Conservation (phyloP, 2,113 vertebrate species). For the Chaenocephalus aceratus region DNA sequence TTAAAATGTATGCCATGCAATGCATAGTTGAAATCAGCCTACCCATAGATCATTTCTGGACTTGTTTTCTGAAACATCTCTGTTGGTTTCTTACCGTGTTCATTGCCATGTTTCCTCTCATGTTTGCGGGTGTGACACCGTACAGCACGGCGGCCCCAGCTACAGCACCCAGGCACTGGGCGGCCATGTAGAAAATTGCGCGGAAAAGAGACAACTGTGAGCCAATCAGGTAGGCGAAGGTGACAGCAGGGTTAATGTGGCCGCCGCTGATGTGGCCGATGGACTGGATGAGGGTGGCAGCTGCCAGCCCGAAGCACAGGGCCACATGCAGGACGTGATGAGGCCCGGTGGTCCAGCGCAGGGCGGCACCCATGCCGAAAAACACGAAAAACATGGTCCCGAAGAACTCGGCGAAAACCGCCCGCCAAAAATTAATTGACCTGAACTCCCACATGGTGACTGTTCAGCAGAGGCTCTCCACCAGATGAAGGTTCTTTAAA, state of each 20-base stretch:
- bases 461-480: conserved; percentile 47
- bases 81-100: conserved; percentile 85
- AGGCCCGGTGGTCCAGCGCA: conserved; percentile 90
- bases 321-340: conserved; percentile 89
- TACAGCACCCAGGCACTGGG: conserved; percentile 92
- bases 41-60: not conserved
- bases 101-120: conserved; percentile 92
- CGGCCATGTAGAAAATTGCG: conserved; percentile 90
- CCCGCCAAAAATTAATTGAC: conserved; percentile 95
- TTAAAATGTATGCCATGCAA: not conserved
- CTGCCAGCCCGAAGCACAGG: conserved; percentile 91
- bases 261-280: conserved; percentile 94
- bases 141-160: conserved; percentile 92
- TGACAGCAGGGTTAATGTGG: conserved; percentile 94
- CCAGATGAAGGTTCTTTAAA: conserved; percentile 39
- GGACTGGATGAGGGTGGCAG: conserved; percentile 92
- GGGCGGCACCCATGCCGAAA: conserved; percentile 91
- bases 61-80: not conserved
- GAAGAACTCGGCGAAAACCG: conserved; percentile 93
- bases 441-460: conserved; percentile 94
- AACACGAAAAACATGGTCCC: conserved; percentile 95
- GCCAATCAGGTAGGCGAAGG: conserved; percentile 91
- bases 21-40: not conserved
- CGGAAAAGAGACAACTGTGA: conserved; percentile 93
- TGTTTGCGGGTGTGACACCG: conserved; percentile 89